Conservation (phyloP, 2,113 vertebrate species). For the Psittacara wagleri region DNA sequence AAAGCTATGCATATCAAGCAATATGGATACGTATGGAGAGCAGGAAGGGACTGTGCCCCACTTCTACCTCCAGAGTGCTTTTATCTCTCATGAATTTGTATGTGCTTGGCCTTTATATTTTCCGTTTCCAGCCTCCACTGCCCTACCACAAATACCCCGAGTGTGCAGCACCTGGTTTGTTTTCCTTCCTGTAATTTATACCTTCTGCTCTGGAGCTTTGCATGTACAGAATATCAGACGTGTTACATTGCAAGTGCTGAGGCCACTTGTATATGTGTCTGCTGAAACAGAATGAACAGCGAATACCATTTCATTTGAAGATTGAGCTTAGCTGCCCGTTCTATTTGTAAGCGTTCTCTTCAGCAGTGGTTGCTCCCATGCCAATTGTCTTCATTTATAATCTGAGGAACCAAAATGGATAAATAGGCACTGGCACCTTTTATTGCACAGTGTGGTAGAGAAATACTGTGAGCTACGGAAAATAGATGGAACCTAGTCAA, state of each 20-base stretch:
- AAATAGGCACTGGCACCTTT: background rate
- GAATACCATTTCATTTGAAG: background rate
- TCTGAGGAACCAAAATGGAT: background rate
- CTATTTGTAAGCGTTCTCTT: background rate
- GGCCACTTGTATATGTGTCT: background rate
- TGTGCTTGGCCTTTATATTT: background rate
- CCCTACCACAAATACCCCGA: background rate
- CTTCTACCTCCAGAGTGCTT: background rate
- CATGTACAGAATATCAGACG: background rate
- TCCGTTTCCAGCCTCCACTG: background rate
- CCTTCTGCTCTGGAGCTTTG: background rate
- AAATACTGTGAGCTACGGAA: background rate
- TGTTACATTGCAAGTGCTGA: background rate
- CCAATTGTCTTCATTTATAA: background rate
- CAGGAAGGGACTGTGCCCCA: background rate
- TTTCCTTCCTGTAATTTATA: conserved; percentile 21
- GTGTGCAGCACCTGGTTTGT: background rate
- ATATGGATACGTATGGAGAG: background rate
- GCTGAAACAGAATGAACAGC: background rate
- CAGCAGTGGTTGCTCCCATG: background rate
- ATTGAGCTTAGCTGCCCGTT: background rate
- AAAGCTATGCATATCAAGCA: background rate
- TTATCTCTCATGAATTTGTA: conserved; percentile 20
- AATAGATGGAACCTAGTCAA: background rate
- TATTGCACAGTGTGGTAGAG: background rate